A percentile compares a stretch with the other conserved stretches of the same genome.
phyloP scores from a whole-genome alignment of 1,140 invertebrate genomes.

The Maniola jurtina region DNA sequence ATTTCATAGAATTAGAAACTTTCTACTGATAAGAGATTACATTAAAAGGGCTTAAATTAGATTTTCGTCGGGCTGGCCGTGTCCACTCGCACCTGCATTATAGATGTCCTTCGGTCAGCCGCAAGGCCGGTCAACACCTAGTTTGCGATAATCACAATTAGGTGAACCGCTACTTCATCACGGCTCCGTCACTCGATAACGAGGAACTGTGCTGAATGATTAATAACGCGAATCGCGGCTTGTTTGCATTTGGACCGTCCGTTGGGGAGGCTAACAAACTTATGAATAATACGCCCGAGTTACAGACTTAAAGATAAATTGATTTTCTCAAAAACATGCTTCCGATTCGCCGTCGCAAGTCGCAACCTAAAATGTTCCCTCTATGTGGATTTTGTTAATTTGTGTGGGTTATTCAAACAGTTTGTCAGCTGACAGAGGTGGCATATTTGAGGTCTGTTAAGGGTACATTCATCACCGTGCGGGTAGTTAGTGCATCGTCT shows the following conservation, averaged over 20 bases:
- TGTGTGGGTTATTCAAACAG: slow-evolving; percentile 64
- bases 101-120: slow-evolving; percentile 51
- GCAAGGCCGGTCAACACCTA: slow-evolving; percentile 50
- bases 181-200: slow-evolving; percentile 63
- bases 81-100: slow-evolving; percentile 49
- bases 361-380: slow-evolving; percentile 14
- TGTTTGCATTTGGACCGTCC: slow-evolving; percentile 65
- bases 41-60: slow-evolving; percentile 32
- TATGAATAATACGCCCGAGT: slow-evolving; percentile 68
- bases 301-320: slow-evolving; percentile 52
- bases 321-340: slow-evolving; percentile 50
- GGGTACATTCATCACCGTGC: slow-evolving; percentile 67
- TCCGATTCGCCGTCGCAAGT: slow-evolving; percentile 32
- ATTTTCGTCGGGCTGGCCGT: slow-evolving; percentile 33
- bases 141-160: slow-evolving; percentile 69
- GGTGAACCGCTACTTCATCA: slow-evolving; percentile 65
- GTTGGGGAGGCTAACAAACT: slow-evolving; percentile 59
- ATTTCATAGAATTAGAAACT: too few relatives aligned
- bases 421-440: slow-evolving; percentile 57
- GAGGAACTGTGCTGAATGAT: slow-evolving; percentile 63
- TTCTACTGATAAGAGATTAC: background rate
- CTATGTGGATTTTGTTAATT: slow-evolving; percentile 45
- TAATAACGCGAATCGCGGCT: slow-evolving; percentile 62
- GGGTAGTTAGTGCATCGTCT: slow-evolving; percentile 65
- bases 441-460: slow-evolving; percentile 72